Evolutionary conservation across 2,888 invertebrate genomes (phyloP).

Genomic region (Tyria jacobaeae): DNA sequence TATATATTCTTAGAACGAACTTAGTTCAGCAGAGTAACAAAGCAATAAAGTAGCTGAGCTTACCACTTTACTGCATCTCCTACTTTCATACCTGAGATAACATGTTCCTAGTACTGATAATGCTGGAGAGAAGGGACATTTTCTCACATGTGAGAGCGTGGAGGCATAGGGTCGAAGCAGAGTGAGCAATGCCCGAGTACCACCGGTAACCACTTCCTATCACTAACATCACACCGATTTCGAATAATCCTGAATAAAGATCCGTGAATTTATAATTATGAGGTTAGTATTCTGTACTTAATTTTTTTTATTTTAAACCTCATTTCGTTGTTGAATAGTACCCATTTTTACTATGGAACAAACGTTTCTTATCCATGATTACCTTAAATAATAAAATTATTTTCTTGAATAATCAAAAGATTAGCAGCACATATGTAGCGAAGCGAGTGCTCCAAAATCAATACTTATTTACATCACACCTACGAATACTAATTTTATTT

Average conservation of each 20-base stretch:
- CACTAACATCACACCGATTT: background rate
- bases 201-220: background rate
- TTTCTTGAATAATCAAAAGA: slow-evolving; percentile 13
- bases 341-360: background rate
- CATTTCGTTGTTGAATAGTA: background rate
- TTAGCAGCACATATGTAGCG: slow-evolving; percentile 16
- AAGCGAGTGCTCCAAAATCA: slow-evolving; percentile 32
- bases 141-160: background rate
- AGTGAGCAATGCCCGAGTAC: background rate
- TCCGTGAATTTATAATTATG: too few species aligned
- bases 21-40: too few species aligned
- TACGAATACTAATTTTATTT: slow-evolving; percentile 34
- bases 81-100: background rate
- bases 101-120: background rate
- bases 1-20: too few species aligned
- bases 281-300: too few species aligned
- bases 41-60: background rate
- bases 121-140: background rate
- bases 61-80: too few species aligned
- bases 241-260: background rate
- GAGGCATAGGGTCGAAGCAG: too few species aligned
- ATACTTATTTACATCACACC: slow-evolving; percentile 35
- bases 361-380: background rate
- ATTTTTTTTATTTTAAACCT: too few species aligned
- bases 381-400: background rate